phyloP scores from a whole-genome alignment of 2,888 invertebrate species.

The Sialis lutaria region DNA sequence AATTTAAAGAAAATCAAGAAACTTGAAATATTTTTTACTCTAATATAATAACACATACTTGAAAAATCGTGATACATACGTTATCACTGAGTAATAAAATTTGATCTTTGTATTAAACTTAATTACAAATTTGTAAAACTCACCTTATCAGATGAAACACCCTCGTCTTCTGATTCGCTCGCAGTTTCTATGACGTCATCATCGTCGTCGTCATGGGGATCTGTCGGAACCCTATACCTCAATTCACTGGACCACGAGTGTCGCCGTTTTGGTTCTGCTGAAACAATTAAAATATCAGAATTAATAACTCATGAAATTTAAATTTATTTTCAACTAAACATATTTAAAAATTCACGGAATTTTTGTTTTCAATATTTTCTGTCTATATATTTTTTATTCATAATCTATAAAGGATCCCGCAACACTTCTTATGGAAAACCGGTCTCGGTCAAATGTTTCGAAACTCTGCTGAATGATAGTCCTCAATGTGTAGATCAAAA shows the following conservation, averaged over 20 bases:
- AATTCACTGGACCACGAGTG: constrained; percentile 17
- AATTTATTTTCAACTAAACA: not conserved
- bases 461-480: too few relatives aligned
- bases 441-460: too few relatives aligned
- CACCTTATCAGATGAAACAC: constrained; percentile 1
- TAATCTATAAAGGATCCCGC: too few relatives aligned
- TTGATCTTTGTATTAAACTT: too few relatives aligned
- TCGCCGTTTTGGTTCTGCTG: constrained; percentile 20
- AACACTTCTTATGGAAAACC: too few relatives aligned
- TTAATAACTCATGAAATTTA: not conserved
- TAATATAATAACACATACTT: too few relatives aligned
- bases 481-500: too few relatives aligned
- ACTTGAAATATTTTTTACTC: too few relatives aligned
- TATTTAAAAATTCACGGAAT: not conserved
- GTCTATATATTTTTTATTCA: not conserved
- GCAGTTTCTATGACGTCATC: not conserved
- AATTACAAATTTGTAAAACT: not conserved
- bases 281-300: constrained; percentile 7
- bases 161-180: not conserved
- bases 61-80: too few relatives aligned
- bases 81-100: too few relatives aligned
- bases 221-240: not conserved
- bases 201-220: not conserved
- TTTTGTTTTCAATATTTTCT: not conserved
- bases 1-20: too few relatives aligned